phyloP scores from a whole-genome alignment of 2,113 vertebrate genomes.

The Melanocharis versteri region DNA sequence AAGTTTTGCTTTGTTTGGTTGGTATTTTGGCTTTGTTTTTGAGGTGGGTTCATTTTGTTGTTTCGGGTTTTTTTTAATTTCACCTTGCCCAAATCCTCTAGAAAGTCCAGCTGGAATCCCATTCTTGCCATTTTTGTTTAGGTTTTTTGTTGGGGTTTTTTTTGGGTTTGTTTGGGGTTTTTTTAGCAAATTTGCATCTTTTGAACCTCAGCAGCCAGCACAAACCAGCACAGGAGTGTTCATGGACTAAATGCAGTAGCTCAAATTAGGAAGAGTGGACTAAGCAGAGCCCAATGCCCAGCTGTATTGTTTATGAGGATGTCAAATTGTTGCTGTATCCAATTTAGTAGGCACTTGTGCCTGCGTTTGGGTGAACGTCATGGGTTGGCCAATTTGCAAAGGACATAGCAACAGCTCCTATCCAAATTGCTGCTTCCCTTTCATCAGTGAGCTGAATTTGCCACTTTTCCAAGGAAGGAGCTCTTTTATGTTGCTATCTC shows the following conservation, averaged over 20 bases:
- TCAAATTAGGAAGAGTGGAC: not conserved
- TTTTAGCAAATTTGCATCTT: not conserved
- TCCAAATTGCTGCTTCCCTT: not conserved
- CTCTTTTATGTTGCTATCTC: not conserved
- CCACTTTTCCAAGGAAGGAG: not conserved
- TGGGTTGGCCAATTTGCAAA: not conserved
- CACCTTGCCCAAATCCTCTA: not conserved
- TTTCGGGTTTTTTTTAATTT: not conserved
- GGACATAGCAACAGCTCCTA: not conserved
- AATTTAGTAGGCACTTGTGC: not conserved
- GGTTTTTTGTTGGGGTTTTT: too few species aligned
- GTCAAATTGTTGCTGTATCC: not conserved
- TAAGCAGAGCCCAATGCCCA: not conserved
- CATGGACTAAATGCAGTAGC: not conserved
- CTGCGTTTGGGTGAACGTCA: rapidly evolving
- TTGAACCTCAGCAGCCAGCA: not conserved
- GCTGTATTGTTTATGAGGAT: not conserved
- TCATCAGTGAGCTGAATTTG: not conserved
- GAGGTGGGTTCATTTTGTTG: not conserved
- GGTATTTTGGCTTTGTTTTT: not conserved
- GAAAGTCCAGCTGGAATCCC: not conserved
- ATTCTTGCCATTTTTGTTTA: too few species aligned
- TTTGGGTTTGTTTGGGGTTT: not conserved
- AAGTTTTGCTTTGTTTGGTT: not conserved
- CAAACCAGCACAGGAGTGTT: not conserved